These are phyloP conservation scores for Actenoides lindsayi DNA, from an alignment of 2,113 vertebrate genomes.

Conservation along the genomic window DNA sequence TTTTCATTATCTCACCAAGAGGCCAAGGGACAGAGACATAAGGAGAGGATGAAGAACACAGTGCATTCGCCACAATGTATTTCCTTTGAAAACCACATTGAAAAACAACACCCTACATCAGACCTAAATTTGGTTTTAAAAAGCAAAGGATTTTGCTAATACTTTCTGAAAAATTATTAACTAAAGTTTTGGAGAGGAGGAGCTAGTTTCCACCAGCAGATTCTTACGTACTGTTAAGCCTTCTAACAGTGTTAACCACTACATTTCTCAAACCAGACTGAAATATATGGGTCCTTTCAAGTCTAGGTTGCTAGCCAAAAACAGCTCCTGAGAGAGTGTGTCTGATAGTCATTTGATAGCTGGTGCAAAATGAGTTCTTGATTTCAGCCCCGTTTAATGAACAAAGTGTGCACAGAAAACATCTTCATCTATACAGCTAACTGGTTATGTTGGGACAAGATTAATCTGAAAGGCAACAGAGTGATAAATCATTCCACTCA, in stretches of 20 bases:
- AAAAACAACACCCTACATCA: background rate
- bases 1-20: background rate
- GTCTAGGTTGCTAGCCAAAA: background rate
- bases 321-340: background rate
- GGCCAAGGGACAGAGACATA: background rate
- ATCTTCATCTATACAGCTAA: background rate
- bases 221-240: background rate
- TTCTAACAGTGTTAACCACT: background rate
- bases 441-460: background rate
- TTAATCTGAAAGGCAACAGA: background rate
- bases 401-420: background rate
- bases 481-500: background rate
- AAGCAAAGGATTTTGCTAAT: background rate
- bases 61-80: background rate
- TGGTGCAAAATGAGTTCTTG: too few species aligned
- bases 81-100: background rate
- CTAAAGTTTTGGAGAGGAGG: background rate
- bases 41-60: background rate
- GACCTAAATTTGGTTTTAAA: background rate
- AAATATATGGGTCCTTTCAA: background rate
- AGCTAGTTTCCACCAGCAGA: background rate
- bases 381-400: background rate
- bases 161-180: background rate
- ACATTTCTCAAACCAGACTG: background rate
- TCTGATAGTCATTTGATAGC: background rate